Percentiles rank a stretch among this genome's conserved stretches.
phyloP scores from a whole-genome alignment of 2,113 vertebrate species.

The Thermophis baileyi region DNA sequence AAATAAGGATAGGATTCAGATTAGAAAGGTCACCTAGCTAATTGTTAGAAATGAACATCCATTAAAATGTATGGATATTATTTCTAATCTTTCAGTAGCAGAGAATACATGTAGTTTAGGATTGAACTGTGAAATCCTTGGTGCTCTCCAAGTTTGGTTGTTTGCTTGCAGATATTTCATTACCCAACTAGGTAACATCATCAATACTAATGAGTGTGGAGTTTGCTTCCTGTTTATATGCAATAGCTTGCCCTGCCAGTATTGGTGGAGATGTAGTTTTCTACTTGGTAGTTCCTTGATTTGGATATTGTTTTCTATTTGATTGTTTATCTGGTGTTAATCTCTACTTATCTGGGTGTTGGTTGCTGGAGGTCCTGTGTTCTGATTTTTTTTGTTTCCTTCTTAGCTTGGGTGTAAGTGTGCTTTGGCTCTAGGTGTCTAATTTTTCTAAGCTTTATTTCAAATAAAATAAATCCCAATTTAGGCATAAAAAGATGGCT shows the following conservation, averaged over 20 bases:
- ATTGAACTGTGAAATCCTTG: neutral
- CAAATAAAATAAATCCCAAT: neutral
- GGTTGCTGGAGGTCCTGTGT: neutral
- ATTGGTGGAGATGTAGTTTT: neutral
- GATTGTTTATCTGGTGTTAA: neutral
- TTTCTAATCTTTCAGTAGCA: neutral
- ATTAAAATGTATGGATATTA: neutral
- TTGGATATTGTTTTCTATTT: neutral
- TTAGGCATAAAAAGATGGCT: neutral
- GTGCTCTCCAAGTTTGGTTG: neutral
- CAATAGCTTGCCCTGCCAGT: neutral
- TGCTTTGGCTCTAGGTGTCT: neutral
- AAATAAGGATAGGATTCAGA: neutral
- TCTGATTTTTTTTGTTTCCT: neutral
- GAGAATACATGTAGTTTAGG: neutral
- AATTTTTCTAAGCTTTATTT: neutral
- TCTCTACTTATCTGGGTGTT: neutral
- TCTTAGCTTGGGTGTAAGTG: neutral
- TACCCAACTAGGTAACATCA: neutral
- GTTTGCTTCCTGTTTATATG: neutral
- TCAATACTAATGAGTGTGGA: neutral
- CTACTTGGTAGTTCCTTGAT: neutral
- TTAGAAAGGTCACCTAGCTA: neutral
- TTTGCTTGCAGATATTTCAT: neutral
- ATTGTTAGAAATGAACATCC: neutral